Conservation (phyloP, 2,113 vertebrate species). For the Pterocles gutturalis region DNA sequence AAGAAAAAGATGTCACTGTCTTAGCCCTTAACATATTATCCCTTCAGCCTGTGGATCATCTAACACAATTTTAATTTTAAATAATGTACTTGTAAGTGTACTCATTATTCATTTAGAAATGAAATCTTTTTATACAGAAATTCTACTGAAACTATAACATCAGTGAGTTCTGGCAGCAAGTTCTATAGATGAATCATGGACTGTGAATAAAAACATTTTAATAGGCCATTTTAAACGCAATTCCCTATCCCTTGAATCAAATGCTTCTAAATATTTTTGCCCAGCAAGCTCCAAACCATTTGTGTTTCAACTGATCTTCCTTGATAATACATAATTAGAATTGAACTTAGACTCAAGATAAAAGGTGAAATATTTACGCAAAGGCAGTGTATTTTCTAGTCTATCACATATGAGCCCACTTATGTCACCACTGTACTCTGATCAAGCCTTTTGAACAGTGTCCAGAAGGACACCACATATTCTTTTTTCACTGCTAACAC, state of each 20-base stretch:
- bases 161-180: background rate
- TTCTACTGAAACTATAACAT: background rate
- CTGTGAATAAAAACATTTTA: background rate
- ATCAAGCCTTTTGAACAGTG: background rate
- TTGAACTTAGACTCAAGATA: background rate
- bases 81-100: background rate
- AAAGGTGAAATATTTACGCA: background rate
- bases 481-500: background rate
- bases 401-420: background rate
- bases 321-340: background rate
- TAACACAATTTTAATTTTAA: background rate
- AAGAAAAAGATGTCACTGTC: background rate
- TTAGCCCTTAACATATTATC: background rate
- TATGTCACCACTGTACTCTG: background rate
- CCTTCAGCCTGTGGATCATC: background rate
- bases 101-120: background rate
- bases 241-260: background rate
- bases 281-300: background rate
- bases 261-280: background rate
- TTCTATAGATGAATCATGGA: background rate
- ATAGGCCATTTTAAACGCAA: slow-evolving; percentile 1
- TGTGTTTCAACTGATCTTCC: background rate
- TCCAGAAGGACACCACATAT: background rate
- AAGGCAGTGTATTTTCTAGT: background rate
- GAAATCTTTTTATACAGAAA: background rate